Evolutionary conservation across 2,888 invertebrate species (phyloP).

Genomic region (Penaeus monodon): DNA sequence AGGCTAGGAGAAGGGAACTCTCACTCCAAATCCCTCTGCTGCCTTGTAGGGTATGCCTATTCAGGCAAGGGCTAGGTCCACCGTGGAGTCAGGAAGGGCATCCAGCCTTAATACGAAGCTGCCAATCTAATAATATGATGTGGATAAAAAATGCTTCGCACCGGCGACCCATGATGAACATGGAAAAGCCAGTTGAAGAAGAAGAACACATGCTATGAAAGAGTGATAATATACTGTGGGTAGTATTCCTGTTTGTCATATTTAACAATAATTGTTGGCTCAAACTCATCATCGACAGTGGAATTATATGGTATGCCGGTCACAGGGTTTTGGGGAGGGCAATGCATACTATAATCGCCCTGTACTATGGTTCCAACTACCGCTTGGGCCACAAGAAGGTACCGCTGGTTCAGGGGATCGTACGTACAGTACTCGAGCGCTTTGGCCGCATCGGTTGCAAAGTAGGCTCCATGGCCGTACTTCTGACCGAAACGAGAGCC

Average conservation of each 20-base stretch:
- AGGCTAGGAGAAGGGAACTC: too few species aligned
- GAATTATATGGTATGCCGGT: slow-evolving; percentile 47
- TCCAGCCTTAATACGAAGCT: too few species aligned
- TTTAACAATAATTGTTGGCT: slow-evolving; percentile 50
- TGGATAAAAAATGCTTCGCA: too few species aligned
- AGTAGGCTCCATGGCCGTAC: slow-evolving; percentile 68
- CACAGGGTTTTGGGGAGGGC: slow-evolving; percentile 45
- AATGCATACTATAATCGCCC: slow-evolving; percentile 31
- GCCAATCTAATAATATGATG: too few species aligned
- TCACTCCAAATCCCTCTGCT: too few species aligned
- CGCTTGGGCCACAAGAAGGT: slow-evolving; percentile 50
- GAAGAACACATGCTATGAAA: background rate
- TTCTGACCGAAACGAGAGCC: slow-evolving; percentile 66
- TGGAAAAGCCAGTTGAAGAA: too few species aligned
- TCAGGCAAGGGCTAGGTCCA: too few species aligned
- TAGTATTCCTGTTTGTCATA: slow-evolving; percentile 58
- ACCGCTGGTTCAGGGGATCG: slow-evolving; percentile 10
- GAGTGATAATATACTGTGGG: slow-evolving; percentile 50
- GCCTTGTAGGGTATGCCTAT: too few species aligned
- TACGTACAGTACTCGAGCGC: slow-evolving; percentile 24
- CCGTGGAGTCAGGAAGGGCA: too few species aligned
- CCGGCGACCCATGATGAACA: too few species aligned
- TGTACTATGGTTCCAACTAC: slow-evolving; percentile 31
- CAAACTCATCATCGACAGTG: slow-evolving; percentile 23
- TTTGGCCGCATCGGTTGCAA: slow-evolving; percentile 65